Evolutionary conservation across 2,888 invertebrate genomes (phyloP), one percentile per base, ranked within the genome.

Genomic region (Sympetrum striolatum): DNA sequence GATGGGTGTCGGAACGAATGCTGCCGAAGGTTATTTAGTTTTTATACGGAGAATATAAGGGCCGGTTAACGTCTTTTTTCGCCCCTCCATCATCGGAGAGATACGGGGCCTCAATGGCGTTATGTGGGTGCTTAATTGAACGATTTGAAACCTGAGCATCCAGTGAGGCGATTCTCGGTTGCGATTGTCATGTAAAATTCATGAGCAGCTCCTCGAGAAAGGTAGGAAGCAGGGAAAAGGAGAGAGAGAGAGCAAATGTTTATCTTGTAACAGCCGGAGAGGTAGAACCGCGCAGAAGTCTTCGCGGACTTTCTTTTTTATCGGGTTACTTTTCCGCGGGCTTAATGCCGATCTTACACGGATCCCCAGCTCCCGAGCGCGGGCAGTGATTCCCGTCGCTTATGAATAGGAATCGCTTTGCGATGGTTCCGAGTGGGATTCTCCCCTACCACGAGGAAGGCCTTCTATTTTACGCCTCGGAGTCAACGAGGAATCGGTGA

Each of bases 151-250:
- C 53, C 18, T 86, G n/a, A 60, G 86, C 60, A 60, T 86, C 60
- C 58, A 86, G n/a, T 25, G n/a, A 14, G 39, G 64, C 60, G 60
- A 86, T 60, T 58, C 60, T 18, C 82, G 82, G 82, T 82, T 53
- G 48, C 82, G 82, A 82, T 31, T 82, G 82, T 53, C 82, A 82
- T 82, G 82, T 35, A 82, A 82, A 82, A 82, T 82, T 82, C 82
- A 82, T 82, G 82, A 82, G 82, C 14, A 2, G 3, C 12, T 31
- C 53, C 82, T 53, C 58, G 35, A 37, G 80, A 31, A 25, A 79
- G 31, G 31, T n/a, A 35, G 31, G 60, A 31, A 12, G 73, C 0
- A 73, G 22, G 53, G 53, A 18, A 53, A 73, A 25, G 10, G 31
- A n/a, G n/a, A n/a, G n/a, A n/a, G 31, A 31, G 31, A 73, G 73